These are phyloP conservation scores for Athalia rosae DNA, from an alignment of 2,888 invertebrate genomes.

Conservation along the genomic window DNA sequence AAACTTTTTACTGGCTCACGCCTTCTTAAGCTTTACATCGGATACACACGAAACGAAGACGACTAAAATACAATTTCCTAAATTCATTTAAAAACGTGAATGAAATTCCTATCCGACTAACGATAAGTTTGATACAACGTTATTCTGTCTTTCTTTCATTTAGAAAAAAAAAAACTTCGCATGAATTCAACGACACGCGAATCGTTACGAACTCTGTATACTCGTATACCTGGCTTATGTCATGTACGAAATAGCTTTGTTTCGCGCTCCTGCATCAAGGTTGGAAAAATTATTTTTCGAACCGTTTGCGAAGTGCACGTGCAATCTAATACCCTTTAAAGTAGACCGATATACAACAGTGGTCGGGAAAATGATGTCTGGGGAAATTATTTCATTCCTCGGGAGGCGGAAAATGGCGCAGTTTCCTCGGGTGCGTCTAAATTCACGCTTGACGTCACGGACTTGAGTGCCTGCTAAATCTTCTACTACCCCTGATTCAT, in stretches of 20 bases:
- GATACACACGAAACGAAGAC: too few relatives aligned
- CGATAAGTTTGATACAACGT: neutral
- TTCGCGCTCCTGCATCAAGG: neutral
- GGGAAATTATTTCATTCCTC: slow-evolving; percentile 22
- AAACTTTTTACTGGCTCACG: too few relatives aligned
- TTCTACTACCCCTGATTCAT: slow-evolving; percentile 2
- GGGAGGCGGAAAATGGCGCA: neutral
- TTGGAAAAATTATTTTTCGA: neutral
- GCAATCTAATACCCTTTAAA: slow-evolving; percentile 8
- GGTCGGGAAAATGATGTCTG: slow-evolving; percentile 10
- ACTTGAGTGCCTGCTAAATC: slow-evolving; percentile 13
- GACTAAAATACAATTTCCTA: too few relatives aligned
- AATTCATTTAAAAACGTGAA: neutral
- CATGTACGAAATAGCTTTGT: too few relatives aligned
- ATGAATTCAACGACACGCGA: slow-evolving; percentile 15
- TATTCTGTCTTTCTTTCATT: neutral
- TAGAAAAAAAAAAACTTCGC: neutral
- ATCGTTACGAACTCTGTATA: neutral
- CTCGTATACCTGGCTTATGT: too few relatives aligned
- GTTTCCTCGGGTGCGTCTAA: slow-evolving; percentile 1
- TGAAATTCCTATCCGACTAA: neutral
- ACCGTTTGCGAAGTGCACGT: neutral
- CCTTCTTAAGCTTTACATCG: too few relatives aligned
- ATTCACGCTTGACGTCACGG: slow-evolving; percentile 13
- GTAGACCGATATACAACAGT: neutral